Base-by-base conservation (phyloP, 2,888 invertebrate genomes). In the Drosophila multiciliata region DNA sequence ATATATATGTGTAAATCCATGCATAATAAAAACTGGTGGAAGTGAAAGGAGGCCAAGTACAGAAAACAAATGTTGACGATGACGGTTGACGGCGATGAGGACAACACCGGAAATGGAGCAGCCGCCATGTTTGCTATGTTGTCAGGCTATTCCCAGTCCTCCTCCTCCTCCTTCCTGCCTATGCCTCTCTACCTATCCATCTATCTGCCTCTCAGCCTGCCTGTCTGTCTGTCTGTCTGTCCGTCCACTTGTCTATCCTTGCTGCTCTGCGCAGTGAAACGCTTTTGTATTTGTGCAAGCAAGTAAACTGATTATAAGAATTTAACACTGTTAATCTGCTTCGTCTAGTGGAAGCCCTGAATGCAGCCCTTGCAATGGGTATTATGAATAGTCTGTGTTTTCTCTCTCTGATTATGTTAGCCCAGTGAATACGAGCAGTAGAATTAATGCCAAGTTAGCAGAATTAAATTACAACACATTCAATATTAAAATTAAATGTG, bases 291-390 rank as follows among this genome's bases (percentile, higher is more conserved):
- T 77, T 86, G 85, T 75, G 79, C 87, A 85, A 74, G 83, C 83
- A 86, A 78, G 87, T 89, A 87, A 86, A 86, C 89, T 89, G 89
- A 84, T 85, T 90, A 91, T 76, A 81, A 86, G 82, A 84, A 90
- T 87, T 86, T 90, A 91, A 91, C 84, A 82, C 80, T 80, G 85
- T 91, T 91, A 91, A 90, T 91, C 80, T 81, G 91, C 91, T 91
- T 84, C 82, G 88, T 72, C 78, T 83, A 90, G 90, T 83, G 84
- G 83, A 87, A 90, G 82, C 66, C 57, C 12, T 54, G 29, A 58
- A 62, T 58, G 72, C 50, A 68, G 59, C 53, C 55, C 48, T 57
- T 57, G 73, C 38, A 40, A 72, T 57, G 66, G 36, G 58, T 17
- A 36, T 45, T 45, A 45, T 45, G 45, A 64, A n/a, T 33, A 57